Conservation (phyloP, 2,113 vertebrate species). For the Cottus gobio region DNA sequence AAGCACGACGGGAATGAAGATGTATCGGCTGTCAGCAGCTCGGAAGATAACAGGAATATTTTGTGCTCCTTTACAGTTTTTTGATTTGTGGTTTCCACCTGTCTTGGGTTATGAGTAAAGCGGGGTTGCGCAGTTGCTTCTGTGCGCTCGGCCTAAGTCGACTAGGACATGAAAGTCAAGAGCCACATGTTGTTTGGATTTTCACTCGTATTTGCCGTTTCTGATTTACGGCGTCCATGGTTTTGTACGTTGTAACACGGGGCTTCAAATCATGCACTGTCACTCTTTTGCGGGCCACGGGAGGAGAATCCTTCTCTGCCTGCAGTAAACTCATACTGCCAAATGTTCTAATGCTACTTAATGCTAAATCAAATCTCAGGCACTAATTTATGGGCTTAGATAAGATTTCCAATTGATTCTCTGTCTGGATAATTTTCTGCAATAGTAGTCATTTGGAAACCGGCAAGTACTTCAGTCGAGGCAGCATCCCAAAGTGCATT, state of each 20-base stretch:
- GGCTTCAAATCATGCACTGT: conserved; percentile 57
- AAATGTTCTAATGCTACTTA: conserved; percentile 68
- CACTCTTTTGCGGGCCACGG: conserved; percentile 47
- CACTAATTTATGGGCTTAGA: conserved; percentile 65
- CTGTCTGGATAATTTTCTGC: conserved; percentile 67
- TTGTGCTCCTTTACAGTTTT: conserved; percentile 55
- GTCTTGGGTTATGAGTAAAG: conserved; percentile 54
- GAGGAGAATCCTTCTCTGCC: conserved; percentile 41
- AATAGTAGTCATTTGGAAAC: conserved; percentile 64
- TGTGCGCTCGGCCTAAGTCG: conserved; percentile 27
- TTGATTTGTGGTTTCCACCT: conserved; percentile 75
- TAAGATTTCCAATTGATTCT: conserved; percentile 73
- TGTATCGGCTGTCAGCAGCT: conserved; percentile 59
- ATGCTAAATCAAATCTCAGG: conserved; percentile 70
- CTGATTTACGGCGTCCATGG: conserved; percentile 33
- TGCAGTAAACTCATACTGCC: conserved; percentile 54
- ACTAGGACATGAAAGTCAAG: conserved; percentile 37
- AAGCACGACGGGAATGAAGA: conserved; percentile 63
- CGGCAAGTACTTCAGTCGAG: conserved; percentile 44
- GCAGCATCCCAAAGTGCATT: conserved; percentile 66
- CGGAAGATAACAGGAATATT: conserved; percentile 68
- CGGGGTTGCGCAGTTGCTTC: conserved; percentile 40
- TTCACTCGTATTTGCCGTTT: conserved; percentile 41
- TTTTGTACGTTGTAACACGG: conserved; percentile 28
- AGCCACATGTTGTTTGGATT: conserved; percentile 67